Base-by-base conservation (phyloP, 1,140 invertebrate genomes). In the Aphelenchoides avenae region DNA sequence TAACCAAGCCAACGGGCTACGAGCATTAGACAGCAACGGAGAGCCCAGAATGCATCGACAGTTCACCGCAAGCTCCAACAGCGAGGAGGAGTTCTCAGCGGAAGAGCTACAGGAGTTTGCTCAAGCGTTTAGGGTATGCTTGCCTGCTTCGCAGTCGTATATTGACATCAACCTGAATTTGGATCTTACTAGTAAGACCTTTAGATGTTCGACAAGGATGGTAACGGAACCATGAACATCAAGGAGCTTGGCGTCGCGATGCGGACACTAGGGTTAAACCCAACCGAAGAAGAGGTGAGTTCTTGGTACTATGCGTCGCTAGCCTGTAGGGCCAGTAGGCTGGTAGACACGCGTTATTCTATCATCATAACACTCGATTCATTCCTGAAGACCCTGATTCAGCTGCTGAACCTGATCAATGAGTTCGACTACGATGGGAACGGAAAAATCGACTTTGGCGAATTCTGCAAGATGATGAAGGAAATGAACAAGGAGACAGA, bases 391-490 rank as follows among this genome's bases (percentile, higher is more conserved):
- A n/a, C n/a, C n/a, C n/a, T n/a, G n/a, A n/a, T n/a, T n/a, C 55
- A 60, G 43, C 30, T 64, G 13, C 50, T 71, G 22, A 75, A 73
- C 41, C 75, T 73, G 60, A 71, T 74, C n/a, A 76, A 76, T 49
- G 73, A 75, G 52, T 73, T 66, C 39, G 71, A 73, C 48, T 54
- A 70, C 13, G 71, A 73, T 55, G 72, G 72, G 18, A 73, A 73
- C 53, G 72, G 72, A 29, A 73, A 73, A 42, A 75, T 73, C 30
- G 71, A 73, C 43, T 73, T 75, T 43, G 51, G 47, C 15, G 75
- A 75, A 43, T 75, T 75, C 44, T 75, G 73, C 49, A 75, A 75
- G 64, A 77, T 75, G 73, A 77, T 75, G 75, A 75, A 76, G 53
- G 72, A 68, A 36, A 75, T 75, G 73, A 75, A 75, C 42, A 75